A percentile compares a stretch with the other conserved stretches of the same genome.
Conservation (phyloP, 2,888 invertebrate genomes). For the Clepsis dumicolana region DNA sequence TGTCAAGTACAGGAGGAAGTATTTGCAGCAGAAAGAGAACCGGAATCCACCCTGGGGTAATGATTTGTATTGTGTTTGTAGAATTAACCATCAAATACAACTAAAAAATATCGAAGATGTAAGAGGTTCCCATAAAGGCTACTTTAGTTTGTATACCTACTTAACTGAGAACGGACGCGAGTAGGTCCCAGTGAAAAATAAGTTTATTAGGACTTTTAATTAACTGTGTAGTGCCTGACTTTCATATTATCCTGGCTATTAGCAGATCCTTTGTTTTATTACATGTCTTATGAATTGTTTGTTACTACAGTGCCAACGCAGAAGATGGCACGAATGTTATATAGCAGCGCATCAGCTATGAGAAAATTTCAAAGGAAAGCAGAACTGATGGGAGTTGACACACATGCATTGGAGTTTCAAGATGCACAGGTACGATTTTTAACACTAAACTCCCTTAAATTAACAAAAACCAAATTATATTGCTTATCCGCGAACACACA, state of each 20-base stretch:
- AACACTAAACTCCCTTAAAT: no score
- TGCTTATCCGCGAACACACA: no score
- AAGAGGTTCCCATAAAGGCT: no score
- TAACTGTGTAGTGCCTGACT: no score
- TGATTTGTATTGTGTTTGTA: not conserved
- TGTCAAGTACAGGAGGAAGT: constrained; percentile 94
- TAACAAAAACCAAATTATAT: no score
- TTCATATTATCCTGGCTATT: not conserved
- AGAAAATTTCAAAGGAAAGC: constrained; percentile 93
- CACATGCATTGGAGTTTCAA: constrained; percentile 92
- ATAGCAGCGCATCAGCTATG: constrained; percentile 96
- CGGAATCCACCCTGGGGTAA: constrained; percentile 95
- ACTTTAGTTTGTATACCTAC: no score
- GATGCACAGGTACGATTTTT: constrained; percentile 89
- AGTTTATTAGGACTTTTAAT: no score
- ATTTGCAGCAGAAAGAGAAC: constrained; percentile 90
- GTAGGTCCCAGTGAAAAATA: no score
- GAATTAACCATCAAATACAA: not conserved
- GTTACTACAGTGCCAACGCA: constrained; percentile 93
- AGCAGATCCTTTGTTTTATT: not conserved
- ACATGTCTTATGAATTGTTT: constrained; percentile 2
- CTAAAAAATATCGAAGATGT: no score
- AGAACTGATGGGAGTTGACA: constrained; percentile 96
- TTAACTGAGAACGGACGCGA: no score
- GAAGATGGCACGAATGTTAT: constrained; percentile 96